Percentiles rank a stretch among this genome's conserved stretches.
Conservation (phyloP, 64 coral and sea anemone genomes). For the Cladopsammia gracilis region DNA sequence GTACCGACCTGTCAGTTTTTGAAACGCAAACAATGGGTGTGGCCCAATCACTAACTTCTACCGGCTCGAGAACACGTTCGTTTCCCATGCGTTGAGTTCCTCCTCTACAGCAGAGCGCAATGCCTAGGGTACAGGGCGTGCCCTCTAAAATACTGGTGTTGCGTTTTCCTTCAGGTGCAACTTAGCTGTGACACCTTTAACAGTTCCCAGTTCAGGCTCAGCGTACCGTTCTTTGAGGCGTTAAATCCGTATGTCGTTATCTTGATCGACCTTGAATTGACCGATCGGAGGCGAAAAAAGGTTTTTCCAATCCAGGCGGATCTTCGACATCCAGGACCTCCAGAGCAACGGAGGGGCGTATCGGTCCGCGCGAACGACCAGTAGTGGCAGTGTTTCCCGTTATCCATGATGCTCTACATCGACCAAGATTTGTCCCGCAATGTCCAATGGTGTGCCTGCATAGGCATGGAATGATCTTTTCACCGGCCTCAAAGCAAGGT, state of each 20-base stretch:
- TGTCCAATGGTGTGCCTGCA: too few relatives aligned
- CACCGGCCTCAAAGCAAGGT: too few relatives aligned
- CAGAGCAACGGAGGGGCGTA: not conserved
- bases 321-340: not conserved
- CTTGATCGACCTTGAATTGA: not conserved
- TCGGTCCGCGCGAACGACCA: too few relatives aligned
- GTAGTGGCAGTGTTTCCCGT: too few relatives aligned
- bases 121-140: conserved; percentile 25
- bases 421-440: too few relatives aligned
- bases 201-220: not conserved
- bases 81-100: conserved; percentile 27
- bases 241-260: not conserved
- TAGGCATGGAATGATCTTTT: too few relatives aligned
- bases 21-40: conserved; percentile 16
- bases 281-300: not conserved
- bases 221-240: not conserved
- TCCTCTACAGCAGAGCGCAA: conserved; percentile 4
- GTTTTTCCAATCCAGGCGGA: conserved; percentile 37
- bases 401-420: too few relatives aligned
- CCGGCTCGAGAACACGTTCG: conserved; percentile 13
- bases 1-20: conserved; percentile 28
- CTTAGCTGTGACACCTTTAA: not conserved
- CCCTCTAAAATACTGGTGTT: conserved; percentile 1
- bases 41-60: conserved; percentile 32
- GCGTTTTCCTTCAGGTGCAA: not conserved